phyloP scores from a whole-genome alignment of 2,797 vertebrate genomes.

The Cirrhinus mrigala region DNA sequence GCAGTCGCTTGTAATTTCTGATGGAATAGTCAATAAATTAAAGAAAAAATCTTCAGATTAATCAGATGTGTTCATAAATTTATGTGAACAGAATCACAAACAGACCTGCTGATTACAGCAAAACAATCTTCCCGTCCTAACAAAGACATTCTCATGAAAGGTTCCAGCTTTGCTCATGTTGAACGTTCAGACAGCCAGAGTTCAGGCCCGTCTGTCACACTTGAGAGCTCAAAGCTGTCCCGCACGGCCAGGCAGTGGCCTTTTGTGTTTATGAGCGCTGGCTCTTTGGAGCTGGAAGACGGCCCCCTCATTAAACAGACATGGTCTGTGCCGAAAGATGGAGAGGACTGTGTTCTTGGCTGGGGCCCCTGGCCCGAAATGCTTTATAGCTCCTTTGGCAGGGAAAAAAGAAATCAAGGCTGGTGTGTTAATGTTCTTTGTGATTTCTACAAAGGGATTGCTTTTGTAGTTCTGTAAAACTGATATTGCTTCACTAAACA shows the following conservation, averaged over 20 bases:
- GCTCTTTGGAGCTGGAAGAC: constrained; percentile 51
- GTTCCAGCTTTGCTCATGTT: constrained; percentile 16
- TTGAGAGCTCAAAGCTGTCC: constrained; percentile 48
- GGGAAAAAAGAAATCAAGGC: constrained; percentile 27
- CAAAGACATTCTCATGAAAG: constrained; percentile 38
- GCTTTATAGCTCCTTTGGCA: constrained; percentile 38
- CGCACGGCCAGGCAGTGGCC: constrained; percentile 27
- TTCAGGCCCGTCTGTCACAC: constrained; percentile 40
- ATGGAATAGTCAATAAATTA: too few relatives aligned
- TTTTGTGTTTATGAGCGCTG: constrained; percentile 52
- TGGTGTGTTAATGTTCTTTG: constrained; percentile 32
- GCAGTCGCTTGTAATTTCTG: not conserved
- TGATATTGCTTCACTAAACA: constrained; percentile 2
- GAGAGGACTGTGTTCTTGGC: constrained; percentile 45
- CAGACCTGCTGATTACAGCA: constrained; percentile 32
- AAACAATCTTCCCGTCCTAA: constrained; percentile 20
- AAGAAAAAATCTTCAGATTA: not conserved
- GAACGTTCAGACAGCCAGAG: constrained; percentile 15
- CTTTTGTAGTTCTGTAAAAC: not conserved
- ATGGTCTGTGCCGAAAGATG: constrained; percentile 38
- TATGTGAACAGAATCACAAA: not conserved
- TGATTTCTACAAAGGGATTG: constrained; percentile 18
- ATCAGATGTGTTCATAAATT: not conserved
- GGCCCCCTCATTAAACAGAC: constrained; percentile 54
- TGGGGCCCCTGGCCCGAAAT: constrained; percentile 7